These are phyloP conservation scores for Botia kubotai DNA, from an alignment of 2,797 vertebrate genomes.

Conservation along the genomic window DNA sequence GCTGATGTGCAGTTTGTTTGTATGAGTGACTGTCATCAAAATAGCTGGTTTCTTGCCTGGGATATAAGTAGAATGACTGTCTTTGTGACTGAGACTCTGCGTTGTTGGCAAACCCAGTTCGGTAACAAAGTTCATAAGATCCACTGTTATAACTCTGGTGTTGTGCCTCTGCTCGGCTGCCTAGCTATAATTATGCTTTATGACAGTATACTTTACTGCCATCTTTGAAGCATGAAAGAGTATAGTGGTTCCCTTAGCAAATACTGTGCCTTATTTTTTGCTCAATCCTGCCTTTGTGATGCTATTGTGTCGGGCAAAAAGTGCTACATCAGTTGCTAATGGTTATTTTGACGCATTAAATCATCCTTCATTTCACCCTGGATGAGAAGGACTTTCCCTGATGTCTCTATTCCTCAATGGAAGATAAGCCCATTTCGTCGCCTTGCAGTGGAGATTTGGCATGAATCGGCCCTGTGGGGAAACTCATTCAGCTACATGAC, in stretches of 20 bases:
- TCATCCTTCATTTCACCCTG: constrained; percentile 37
- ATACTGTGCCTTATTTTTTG: constrained; percentile 4
- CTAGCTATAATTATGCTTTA: constrained; percentile 39
- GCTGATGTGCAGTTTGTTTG: constrained; percentile 74
- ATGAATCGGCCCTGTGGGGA: constrained; percentile 27
- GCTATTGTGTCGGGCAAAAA: constrained; percentile 20
- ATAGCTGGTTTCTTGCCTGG: constrained; percentile 70
- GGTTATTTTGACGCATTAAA: constrained; percentile 49
- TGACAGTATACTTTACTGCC: constrained; percentile 18
- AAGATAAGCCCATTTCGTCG: constrained; percentile 24
- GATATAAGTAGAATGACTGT: constrained; percentile 66
- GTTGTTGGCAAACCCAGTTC: not conserved
- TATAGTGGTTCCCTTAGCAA: constrained; percentile 15
- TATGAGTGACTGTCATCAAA: constrained; percentile 66
- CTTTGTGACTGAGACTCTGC: constrained; percentile 2
- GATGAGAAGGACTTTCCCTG: constrained; percentile 30
- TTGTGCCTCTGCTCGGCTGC: constrained; percentile 5
- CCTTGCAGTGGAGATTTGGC: constrained; percentile 4
- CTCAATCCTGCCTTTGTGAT: not conserved
- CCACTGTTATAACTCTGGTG: constrained; percentile 22
- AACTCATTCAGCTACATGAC: constrained; percentile 35
- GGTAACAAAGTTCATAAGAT: constrained; percentile 25
- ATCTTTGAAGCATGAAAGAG: constrained; percentile 28
- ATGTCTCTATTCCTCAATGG: constrained; percentile 14
- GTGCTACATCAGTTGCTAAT: constrained; percentile 42